A percentile compares a stretch with the other conserved stretches of the same genome.
These are phyloP conservation scores for Camelus bactrianus DNA, from an alignment of 2,113 vertebrate genomes.

Conservation along the genomic window DNA sequence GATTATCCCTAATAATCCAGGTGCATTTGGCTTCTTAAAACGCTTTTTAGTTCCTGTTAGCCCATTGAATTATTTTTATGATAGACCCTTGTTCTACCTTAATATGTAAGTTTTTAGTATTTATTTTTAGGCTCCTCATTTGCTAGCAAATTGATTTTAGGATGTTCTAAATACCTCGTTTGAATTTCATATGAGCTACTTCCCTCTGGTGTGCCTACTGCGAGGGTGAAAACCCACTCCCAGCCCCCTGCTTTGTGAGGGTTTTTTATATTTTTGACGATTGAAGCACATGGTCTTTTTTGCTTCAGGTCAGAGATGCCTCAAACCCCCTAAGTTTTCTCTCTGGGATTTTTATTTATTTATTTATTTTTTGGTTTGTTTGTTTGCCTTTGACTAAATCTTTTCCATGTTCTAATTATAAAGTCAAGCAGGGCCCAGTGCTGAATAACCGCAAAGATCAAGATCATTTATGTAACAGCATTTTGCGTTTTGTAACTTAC, in stretches of 20 bases:
- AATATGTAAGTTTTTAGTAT: conserved; percentile 19
- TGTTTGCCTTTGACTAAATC: conserved; percentile 47
- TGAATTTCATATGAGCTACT: conserved; percentile 72
- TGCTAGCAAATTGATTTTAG: conserved; percentile 70
- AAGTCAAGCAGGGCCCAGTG: background rate
- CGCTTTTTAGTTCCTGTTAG: background rate
- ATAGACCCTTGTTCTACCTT: background rate
- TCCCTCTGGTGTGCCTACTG: conserved; percentile 18
- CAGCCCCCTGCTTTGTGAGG: conserved; percentile 44
- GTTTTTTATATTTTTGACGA: conserved; percentile 32
- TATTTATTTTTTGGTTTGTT: background rate
- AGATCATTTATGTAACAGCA: background rate
- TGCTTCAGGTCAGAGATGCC: background rate
- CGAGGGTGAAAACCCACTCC: conserved; percentile 55
- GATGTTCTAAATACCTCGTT: conserved; percentile 76
- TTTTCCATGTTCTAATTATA: conserved; percentile 52
- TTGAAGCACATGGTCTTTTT: background rate
- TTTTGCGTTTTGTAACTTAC: conserved; percentile 48
- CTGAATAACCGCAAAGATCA: background rate
- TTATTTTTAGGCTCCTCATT: conserved; percentile 71
- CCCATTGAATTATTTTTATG: conserved; percentile 25
- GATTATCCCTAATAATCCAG: background rate
- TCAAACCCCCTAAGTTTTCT: conserved; percentile 27
- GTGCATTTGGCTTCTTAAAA: background rate
- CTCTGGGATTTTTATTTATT: background rate